Conservation (phyloP, 2,797 vertebrate species). For the Fringilla coelebs region DNA sequence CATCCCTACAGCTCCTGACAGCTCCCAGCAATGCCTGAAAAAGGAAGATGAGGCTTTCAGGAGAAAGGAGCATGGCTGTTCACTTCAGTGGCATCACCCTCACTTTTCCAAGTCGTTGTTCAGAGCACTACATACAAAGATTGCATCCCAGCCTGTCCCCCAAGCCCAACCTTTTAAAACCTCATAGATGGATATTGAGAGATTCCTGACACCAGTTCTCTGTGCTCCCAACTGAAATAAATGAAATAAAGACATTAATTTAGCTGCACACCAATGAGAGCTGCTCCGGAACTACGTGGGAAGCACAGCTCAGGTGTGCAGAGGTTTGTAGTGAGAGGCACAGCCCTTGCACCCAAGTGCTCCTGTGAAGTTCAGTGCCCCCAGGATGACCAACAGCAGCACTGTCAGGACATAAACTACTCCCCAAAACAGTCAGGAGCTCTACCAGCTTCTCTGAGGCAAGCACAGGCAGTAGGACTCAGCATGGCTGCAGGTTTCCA, state of each 20-base stretch:
- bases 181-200: neutral
- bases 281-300: neutral
- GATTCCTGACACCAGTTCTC: neutral
- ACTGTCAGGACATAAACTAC: neutral
- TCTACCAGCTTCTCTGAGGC: neutral
- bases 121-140: neutral
- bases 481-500: neutral
- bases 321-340: neutral
- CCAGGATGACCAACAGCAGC: neutral
- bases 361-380: neutral
- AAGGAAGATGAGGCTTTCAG: neutral
- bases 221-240: neutral
- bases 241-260: neutral
- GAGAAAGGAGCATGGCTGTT: neutral
- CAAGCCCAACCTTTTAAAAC: neutral
- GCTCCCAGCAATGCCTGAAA: neutral
- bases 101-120: neutral
- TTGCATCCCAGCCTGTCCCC: neutral
- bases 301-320: neutral
- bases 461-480: neutral
- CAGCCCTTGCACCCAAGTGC: neutral
- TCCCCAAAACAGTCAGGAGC: neutral
- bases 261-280: neutral
- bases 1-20: neutral
- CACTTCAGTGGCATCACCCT: neutral